Base-by-base conservation (phyloP, 2,888 invertebrate genomes). In the Parnassius apollo region DNA sequence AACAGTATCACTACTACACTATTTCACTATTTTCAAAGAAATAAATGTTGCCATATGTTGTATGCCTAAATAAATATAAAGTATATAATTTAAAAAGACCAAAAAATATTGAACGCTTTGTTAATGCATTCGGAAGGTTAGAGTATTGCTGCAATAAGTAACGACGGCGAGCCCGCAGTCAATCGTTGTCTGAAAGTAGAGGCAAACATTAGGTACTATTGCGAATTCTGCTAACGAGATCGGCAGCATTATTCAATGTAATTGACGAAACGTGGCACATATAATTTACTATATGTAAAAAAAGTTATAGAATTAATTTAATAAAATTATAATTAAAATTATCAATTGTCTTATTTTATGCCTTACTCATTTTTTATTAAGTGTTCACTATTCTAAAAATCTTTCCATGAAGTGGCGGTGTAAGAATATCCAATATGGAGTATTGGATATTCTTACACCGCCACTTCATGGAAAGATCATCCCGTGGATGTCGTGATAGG, bases 231-330 rank as follows among this genome's bases (percentile, higher is more conserved):
- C 86, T 81, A 80, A 80, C 74, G 18, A 49, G 80, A 83, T 79
- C 81, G 83, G 86, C 87, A 87, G 86, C 86, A 87, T 87, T 82
- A 86, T 86, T 85, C 85, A 80, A 85, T 87, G 85, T 87, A 85
- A 85, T 85, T 87, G 85, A 84, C 80, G 84, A 84, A 82, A 86
- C 77, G 83, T 83, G 86, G 88, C 89, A 89, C 90, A 88, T 84
- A 84, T 81, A 84, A 88, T 86, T 87, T 88, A 89, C 88, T 86
- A 85, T 88, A 88, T 90, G 89, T 90, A 90, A 89, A 86, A 46
- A 35, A 80, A 88, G 88, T 88, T 91, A 91, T 91, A 91, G 91
- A 91, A 90, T 88, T 90, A 91, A 91, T 89, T 90, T 91, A 91
- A 91, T 91, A 91, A 91, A 91, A 91, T 88, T 90, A 89, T 91